Base-by-base conservation (phyloP, 2,113 vertebrate genomes). In the Xiphophorus couchianus region DNA sequence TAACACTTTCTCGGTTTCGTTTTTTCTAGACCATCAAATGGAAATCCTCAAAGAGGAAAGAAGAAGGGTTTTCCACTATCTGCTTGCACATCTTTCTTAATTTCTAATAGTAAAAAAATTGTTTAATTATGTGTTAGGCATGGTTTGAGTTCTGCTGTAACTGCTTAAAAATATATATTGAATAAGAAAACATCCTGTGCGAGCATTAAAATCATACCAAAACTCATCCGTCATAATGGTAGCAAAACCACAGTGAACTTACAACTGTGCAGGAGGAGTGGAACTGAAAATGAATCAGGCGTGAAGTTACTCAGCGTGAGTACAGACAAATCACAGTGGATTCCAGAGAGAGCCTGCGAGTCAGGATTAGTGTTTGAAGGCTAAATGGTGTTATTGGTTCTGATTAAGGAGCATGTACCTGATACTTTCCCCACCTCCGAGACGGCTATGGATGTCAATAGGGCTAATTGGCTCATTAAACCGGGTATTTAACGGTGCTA, bases 401-500 rank as follows among this genome's bases (percentile, higher is more conserved):
- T 93, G 92, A 94, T 94, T 90, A 94, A 92, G 87, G 82, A 88
- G 89, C 90, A 74, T 89, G 88, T 91, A 88, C 87, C 71, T 84
- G 86, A 83, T 73, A 62, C 89, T 83, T 80, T 87, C 88, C 91
- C 87, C 90, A 93, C 92, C 91, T 93, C 92, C 6, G 91, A 94
- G 93, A 93, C 91, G 84, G 85, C 85, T 82, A 83, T 58, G 74
- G 86, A 84, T 93, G 91, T 93, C 93, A 94, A 93, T 92, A 88
- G 89, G 89, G 93, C 91, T 93, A 94, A 94, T 94, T 93, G 93
- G 91, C 91, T 92, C 88, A 93, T 94, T 94, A 94, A 89, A 88
- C 70, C 86, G 89, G 89, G 89, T 92, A 91, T 93, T 93, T 94
- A 93, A 93, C 90, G 71, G 79, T 61, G 88, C 84, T 88, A 78